These are phyloP conservation scores for Calosoma granatense DNA, from an alignment of 1,140 invertebrate species.

Conservation along the genomic window DNA sequence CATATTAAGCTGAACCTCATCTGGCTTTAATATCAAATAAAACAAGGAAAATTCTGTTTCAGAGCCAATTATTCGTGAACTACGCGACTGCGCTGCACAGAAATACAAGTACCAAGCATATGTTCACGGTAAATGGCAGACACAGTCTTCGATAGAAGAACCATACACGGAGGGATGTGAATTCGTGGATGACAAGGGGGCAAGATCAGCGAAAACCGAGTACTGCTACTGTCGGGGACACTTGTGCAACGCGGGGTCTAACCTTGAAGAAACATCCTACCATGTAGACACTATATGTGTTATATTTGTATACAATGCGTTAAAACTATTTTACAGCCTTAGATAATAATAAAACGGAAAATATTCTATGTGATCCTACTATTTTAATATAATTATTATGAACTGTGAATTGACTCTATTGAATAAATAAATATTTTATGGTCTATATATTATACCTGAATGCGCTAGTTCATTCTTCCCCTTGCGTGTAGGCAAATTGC, in stretches of 20 bases:
- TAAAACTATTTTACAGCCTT: slow-evolving; percentile 45
- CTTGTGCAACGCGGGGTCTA: slow-evolving; percentile 33
- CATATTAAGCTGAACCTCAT: too few relatives aligned
- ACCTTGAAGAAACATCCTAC: slow-evolving; percentile 10
- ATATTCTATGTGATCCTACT: not conserved
- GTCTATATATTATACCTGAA: too few relatives aligned
- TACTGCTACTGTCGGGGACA: slow-evolving; percentile 41
- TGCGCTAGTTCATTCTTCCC: too few relatives aligned
- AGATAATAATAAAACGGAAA: slow-evolving; percentile 26
- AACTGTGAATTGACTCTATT: too few relatives aligned
- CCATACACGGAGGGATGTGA: slow-evolving; percentile 58
- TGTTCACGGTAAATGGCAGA: slow-evolving; percentile 47
- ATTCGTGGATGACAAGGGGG: slow-evolving; percentile 46
- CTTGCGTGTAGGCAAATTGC: too few relatives aligned
- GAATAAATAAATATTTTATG: too few relatives aligned
- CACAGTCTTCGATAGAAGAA: slow-evolving; percentile 47
- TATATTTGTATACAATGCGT: slow-evolving; percentile 43
- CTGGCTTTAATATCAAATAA: too few relatives aligned
- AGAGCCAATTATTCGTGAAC: slow-evolving; percentile 50
- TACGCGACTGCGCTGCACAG: slow-evolving; percentile 63
- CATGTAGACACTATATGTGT: slow-evolving; percentile 45
- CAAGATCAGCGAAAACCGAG: slow-evolving; percentile 38
- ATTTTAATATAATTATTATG: too few relatives aligned
- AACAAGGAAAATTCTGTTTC: too few relatives aligned
- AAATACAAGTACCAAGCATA: slow-evolving; percentile 49